Base-by-base conservation (phyloP, 2,888 invertebrate species). In the Acronicta psi region DNA sequence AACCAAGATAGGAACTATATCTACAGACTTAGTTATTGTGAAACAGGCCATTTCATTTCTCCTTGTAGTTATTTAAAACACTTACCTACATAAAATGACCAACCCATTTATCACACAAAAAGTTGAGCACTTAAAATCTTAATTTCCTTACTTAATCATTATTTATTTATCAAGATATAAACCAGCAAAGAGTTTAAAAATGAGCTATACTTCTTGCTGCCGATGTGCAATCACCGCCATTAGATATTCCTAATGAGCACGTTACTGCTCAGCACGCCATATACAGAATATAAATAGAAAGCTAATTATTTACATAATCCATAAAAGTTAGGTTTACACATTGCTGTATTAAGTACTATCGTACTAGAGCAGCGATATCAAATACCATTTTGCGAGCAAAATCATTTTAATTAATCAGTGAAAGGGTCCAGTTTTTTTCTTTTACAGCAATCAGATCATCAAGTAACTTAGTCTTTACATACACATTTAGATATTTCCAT, bases 251-350 rank as follows among this genome's bases (percentile, higher is more conserved):
- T 70, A 75, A 78, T 71, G 65, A 68, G 68, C 54, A 44, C 54
- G 69, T 61, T 69, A 58, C 56, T 54, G 50, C 59, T 63, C 67
- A 59, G 46, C 57, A 43, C 47, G 37, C 68, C 69, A 41, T 72
- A 66, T 66, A 59, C 50, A 70, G 73, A 61, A 53, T 50, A 69
- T 73, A 69, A 72, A 59, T 75, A 80, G 79, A 79, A 81, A 81
- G 81, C 68, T 65, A 78, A 70, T 76, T 74, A 80, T 77, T 80
- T 73, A 69, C 72, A 70, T 75, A 74, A 59, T 58, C 68, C 66
- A 59, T 73, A 73, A 59, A 66, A 67, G 64, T 55, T 62, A 62
- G 23, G 45, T 55, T 52, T 41, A 63, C 54, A 62, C 69, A 58
- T 46, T 34, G 34, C 6, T 13, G 34, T 34, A 34, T n/a, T n/a